Evolutionary conservation across 2,888 invertebrate genomes (phyloP).

Genomic region (Drosophila testacea): DNA sequence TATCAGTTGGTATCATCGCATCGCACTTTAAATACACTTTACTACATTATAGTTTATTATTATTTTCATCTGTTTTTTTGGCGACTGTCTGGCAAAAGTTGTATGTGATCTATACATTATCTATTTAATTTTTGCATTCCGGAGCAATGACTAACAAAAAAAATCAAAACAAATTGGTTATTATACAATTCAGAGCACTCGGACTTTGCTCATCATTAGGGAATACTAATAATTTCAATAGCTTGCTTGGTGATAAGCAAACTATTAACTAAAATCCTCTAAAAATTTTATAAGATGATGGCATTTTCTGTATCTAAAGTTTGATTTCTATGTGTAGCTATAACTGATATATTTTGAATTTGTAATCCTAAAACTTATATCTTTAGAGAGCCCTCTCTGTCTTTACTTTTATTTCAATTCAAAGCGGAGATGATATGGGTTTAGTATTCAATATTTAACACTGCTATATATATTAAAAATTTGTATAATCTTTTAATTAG

Average conservation of each 20-base stretch:
- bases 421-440: too few relatives aligned
- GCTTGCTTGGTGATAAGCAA: slow-evolving; percentile 37
- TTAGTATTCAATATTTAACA: too few relatives aligned
- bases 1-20: slow-evolving; percentile 54
- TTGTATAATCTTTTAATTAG: too few relatives aligned
- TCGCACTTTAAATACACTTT: slow-evolving; percentile 55
- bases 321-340: not conserved
- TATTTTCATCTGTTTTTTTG: slow-evolving; percentile 18
- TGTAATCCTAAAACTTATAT: too few relatives aligned
- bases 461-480: too few relatives aligned
- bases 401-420: too few relatives aligned
- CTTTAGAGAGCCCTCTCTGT: too few relatives aligned
- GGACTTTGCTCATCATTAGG: slow-evolving; percentile 65
- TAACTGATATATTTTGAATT: too few relatives aligned
- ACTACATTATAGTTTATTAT: slow-evolving; percentile 22
- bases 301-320: not conserved
- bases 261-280: slow-evolving; percentile 1
- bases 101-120: slow-evolving; percentile 29
- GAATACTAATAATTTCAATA: slow-evolving; percentile 58
- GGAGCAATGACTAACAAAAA: slow-evolving; percentile 69
- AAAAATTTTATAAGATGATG: not conserved
- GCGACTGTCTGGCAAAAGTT: slow-evolving; percentile 68
- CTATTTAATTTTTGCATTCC: slow-evolving; percentile 32
- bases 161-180: slow-evolving; percentile 68
- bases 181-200: slow-evolving; percentile 41